phyloP scores from a whole-genome alignment of 2,888 invertebrate genomes.

The Altica lythri region DNA sequence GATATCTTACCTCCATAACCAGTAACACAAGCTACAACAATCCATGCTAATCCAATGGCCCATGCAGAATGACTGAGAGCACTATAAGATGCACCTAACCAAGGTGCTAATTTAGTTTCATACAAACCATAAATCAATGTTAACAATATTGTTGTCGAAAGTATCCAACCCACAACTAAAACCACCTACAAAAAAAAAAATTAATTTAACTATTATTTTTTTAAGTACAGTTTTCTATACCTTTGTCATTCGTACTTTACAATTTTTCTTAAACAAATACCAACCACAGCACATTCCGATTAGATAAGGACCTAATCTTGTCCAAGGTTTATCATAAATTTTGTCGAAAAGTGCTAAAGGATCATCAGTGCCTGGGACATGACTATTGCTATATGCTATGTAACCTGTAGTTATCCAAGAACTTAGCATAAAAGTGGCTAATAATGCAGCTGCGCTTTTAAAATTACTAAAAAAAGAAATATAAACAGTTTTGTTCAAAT shows the following conservation, averaged over 20 bases:
- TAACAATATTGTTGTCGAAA: slow-evolving; percentile 69
- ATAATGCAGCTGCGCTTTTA: slow-evolving; percentile 71
- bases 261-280: slow-evolving; percentile 80
- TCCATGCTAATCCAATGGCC: slow-evolving; percentile 81
- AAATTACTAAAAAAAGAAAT: slow-evolving; percentile 71
- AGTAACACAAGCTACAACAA: slow-evolving; percentile 82
- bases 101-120: slow-evolving; percentile 69
- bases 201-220: slow-evolving; percentile 1
- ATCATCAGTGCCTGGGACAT: slow-evolving; percentile 78
- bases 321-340: slow-evolving; percentile 91
- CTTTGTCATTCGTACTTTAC: slow-evolving; percentile 74
- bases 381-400: slow-evolving; percentile 78
- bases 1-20: slow-evolving; percentile 74
- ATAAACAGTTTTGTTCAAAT: too few species aligned
- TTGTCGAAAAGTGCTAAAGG: slow-evolving; percentile 85
- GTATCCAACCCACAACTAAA: slow-evolving; percentile 71
- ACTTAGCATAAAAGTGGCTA: slow-evolving; percentile 70
- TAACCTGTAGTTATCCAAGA: slow-evolving; percentile 81
- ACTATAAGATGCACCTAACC: slow-evolving; percentile 77
- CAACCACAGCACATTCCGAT: slow-evolving; percentile 85
- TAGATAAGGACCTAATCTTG: slow-evolving; percentile 80
- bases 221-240: slow-evolving; percentile 57
- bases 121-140: slow-evolving; percentile 81
- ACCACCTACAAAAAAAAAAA: slow-evolving; percentile 63
- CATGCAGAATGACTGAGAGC: slow-evolving; percentile 82